phyloP scores from a whole-genome alignment of 2,113 vertebrate genomes.

The Pseudorasbora parva region DNA sequence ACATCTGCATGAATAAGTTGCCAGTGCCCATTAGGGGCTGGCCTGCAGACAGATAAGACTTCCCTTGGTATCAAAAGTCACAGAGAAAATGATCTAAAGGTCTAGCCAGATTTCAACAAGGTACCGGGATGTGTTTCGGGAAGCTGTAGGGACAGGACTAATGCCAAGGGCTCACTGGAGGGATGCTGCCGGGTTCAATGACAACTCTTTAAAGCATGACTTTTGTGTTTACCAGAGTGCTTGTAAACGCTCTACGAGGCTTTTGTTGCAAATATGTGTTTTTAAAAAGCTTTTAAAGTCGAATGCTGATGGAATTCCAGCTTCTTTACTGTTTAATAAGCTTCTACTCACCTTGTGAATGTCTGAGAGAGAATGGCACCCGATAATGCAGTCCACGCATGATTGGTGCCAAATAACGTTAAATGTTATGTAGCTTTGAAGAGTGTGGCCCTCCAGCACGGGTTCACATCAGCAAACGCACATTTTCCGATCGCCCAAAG shows the following conservation, averaged over 20 bases:
- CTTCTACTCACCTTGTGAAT: constrained; percentile 16
- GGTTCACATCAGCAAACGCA: constrained; percentile 28
- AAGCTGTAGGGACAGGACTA: constrained; percentile 33
- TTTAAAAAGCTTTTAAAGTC: constrained; percentile 51
- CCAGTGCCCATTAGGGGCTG: constrained; percentile 27
- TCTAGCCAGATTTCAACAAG: constrained; percentile 2
- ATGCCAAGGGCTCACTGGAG: constrained; percentile 44
- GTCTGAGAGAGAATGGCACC: constrained; percentile 21
- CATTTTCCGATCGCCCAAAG: constrained; percentile 22
- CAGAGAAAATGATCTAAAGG: constrained; percentile 3
- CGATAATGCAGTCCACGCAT: constrained; percentile 25
- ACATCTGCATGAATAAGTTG: background rate
- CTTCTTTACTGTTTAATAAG: constrained; percentile 52
- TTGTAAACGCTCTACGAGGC: constrained; percentile 47
- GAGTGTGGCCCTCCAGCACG: background rate
- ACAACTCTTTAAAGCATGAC: constrained; percentile 45
- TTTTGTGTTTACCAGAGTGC: constrained; percentile 44
- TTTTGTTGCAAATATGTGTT: constrained; percentile 38
- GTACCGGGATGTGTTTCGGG: constrained; percentile 32
- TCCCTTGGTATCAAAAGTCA: constrained; percentile 20
- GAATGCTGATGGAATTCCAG: constrained; percentile 31
- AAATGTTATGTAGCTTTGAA: constrained; percentile 33
- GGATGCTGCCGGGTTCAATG: constrained; percentile 40
- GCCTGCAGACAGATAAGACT: constrained; percentile 40
- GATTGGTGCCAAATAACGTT: constrained; percentile 19